A percentile compares a stretch with the other conserved stretches of the same genome.
Conservation (phyloP, 64 coral and sea anemone genomes). For the Orbicella faveolata region DNA sequence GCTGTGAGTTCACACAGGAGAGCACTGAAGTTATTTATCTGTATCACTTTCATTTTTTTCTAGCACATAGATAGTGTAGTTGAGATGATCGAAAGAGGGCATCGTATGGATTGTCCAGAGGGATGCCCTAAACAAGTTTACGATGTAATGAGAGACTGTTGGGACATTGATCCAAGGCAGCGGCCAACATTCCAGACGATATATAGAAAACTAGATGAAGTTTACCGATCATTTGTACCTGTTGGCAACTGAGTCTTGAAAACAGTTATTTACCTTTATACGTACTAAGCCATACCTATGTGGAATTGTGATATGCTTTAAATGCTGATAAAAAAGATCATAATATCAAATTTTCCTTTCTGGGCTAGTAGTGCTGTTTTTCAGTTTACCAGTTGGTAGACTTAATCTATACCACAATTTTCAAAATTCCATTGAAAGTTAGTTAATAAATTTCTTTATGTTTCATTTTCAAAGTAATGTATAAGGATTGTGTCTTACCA, state of each 20-base stretch:
- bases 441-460: no score
- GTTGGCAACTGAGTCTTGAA: background rate
- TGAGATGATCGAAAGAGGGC: constrained; percentile 67
- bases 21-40: background rate
- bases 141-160: constrained; percentile 76
- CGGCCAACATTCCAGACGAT: constrained; percentile 89
- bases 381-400: background rate
- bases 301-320: background rate
- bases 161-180: constrained; percentile 64
- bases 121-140: constrained; percentile 73
- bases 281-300: background rate
- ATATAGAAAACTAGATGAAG: constrained; percentile 37
- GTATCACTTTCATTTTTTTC: constrained; percentile 7
- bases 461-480: no score
- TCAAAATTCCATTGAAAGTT: no score
- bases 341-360: background rate
- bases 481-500: no score
- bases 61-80: constrained; percentile 82
- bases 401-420: background rate
- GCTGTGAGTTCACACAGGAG: background rate
- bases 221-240: constrained; percentile 46
- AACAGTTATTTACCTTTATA: background rate
- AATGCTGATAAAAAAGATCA: background rate
- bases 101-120: constrained; percentile 94
- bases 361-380: background rate